phyloP scores from a whole-genome alignment of 2,797 vertebrate genomes.

The Melopsittacus undulatus region DNA sequence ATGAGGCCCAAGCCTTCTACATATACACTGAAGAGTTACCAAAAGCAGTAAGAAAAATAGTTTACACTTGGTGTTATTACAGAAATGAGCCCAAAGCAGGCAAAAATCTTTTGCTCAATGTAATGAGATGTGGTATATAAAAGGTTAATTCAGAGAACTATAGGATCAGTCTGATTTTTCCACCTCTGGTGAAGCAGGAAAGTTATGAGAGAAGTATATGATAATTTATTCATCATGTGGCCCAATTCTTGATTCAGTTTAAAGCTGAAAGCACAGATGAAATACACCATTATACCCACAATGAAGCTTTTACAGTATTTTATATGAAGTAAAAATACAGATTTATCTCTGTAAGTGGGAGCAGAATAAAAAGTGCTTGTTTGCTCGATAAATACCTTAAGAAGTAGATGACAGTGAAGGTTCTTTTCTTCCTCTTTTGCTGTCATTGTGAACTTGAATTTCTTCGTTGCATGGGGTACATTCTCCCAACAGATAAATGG shows the following conservation, averaged over 20 bases:
- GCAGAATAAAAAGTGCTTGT: not conserved
- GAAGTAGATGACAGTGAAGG: not conserved
- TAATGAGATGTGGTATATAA: not conserved
- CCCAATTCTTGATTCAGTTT: not conserved
- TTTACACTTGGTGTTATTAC: not conserved
- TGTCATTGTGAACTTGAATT: not conserved
- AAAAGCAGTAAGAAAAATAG: not conserved
- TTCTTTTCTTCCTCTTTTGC: not conserved
- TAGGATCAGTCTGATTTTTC: not conserved
- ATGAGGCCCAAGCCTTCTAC: not conserved
- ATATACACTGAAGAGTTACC: not conserved
- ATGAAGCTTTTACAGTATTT: not conserved
- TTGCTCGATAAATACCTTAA: not conserved
- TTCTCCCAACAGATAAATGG: not conserved
- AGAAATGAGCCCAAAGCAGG: not conserved
- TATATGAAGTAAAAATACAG: not conserved
- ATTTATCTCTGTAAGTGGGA: not conserved
- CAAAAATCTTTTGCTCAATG: not conserved
- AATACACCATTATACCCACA: not conserved
- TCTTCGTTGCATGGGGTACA: not conserved
- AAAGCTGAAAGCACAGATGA: not conserved
- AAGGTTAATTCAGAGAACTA: not conserved
- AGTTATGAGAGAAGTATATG: not conserved
- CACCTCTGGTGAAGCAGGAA: not conserved
- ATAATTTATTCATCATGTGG: not conserved